Conservation (phyloP, 2,888 invertebrate genomes). For the Arctia plantaginis region DNA sequence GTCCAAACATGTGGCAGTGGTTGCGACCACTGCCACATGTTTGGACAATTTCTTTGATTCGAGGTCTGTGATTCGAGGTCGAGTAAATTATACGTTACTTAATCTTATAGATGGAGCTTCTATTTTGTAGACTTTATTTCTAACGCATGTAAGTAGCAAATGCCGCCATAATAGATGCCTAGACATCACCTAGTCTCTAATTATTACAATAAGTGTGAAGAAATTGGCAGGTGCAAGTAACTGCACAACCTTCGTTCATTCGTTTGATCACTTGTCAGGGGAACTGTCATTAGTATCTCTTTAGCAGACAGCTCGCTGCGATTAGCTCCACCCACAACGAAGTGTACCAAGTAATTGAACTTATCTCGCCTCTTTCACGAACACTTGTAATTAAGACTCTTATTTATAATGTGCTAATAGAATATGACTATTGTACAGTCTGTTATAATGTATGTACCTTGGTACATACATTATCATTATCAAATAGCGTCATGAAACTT, state of each 20-base stretch:
- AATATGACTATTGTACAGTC: neutral
- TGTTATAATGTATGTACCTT: neutral
- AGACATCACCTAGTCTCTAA: constrained; percentile 33
- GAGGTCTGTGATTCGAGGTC: too few relatives aligned
- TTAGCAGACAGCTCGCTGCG: constrained; percentile 21
- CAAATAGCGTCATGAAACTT: too few relatives aligned
- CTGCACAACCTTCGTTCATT: constrained; percentile 32
- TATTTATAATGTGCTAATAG: neutral
- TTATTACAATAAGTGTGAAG: constrained; percentile 38
- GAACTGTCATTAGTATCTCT: constrained; percentile 45
- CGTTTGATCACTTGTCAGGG: constrained; percentile 33
- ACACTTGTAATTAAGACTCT: neutral
- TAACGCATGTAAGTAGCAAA: constrained; percentile 24
- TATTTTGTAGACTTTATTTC: neutral
- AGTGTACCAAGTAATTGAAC: constrained; percentile 29
- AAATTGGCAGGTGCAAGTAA: constrained; percentile 42
- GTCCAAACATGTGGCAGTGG: too few relatives aligned
- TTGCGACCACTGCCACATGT: too few relatives aligned
- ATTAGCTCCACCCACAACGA: constrained; percentile 35
- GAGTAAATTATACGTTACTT: neutral
- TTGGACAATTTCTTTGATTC: too few relatives aligned
- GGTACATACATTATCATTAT: too few relatives aligned
- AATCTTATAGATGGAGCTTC: neutral
- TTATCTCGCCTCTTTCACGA: constrained; percentile 29
- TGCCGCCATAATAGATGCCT: neutral